Evolutionary conservation across 2,888 invertebrate species (phyloP).

Genomic region (Morinoia aosen): DNA sequence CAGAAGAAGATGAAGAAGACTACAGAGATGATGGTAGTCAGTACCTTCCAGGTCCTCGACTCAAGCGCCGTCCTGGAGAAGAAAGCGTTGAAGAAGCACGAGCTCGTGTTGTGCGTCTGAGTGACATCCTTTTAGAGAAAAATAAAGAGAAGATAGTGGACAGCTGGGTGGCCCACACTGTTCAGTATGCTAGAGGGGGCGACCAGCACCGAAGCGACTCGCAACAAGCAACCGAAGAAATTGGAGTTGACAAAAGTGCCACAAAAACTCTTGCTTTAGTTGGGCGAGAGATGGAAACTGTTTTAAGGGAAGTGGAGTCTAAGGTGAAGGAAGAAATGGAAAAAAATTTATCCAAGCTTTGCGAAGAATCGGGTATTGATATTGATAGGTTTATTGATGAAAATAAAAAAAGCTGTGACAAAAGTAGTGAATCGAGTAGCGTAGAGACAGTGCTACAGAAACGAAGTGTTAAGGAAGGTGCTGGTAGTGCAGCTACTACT

Average conservation of each 20-base stretch:
- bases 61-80: neutral
- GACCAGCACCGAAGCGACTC: neutral
- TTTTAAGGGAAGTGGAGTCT: constrained; percentile 34
- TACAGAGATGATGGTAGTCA: neutral
- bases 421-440: constrained; percentile 50
- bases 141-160: constrained; percentile 55
- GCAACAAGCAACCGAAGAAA: neutral
- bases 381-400: constrained; percentile 42
- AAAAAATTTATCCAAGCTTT: constrained; percentile 34
- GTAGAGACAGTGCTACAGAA: constrained; percentile 50
- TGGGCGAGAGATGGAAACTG: constrained; percentile 37
- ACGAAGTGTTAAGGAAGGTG: neutral
- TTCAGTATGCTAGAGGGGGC: constrained; percentile 24
- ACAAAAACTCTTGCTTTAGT: constrained; percentile 24
- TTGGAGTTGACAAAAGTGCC: neutral
- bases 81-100: constrained; percentile 28
- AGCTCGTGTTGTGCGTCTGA: constrained; percentile 48
- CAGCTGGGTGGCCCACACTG: constrained; percentile 52
- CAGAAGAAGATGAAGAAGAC: neutral
- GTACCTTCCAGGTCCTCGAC: neutral
- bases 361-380: constrained; percentile 27
- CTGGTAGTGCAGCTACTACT: neutral
- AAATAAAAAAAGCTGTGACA: constrained; percentile 31
- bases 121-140: constrained; percentile 38
- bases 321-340: constrained; percentile 48